Evolutionary conservation across 2,888 invertebrate genomes (phyloP).

Genomic region (Tipula lateralis): DNA sequence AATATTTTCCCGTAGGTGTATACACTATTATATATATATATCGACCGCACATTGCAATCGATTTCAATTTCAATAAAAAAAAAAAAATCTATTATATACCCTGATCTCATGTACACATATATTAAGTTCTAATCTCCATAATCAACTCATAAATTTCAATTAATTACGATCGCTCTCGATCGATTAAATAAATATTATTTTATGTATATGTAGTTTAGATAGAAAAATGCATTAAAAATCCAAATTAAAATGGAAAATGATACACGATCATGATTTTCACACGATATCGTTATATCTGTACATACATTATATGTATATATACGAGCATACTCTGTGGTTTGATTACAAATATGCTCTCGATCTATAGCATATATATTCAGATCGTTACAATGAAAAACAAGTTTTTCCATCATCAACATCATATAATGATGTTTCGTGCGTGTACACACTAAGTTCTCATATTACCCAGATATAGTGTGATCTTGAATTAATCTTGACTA

Average conservation of each 20-base stretch:
- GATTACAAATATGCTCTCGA: too few relatives aligned
- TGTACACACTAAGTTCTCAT: background rate
- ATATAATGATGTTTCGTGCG: background rate
- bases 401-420: background rate
- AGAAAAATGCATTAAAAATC: background rate
- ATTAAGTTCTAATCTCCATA: background rate
- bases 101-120: background rate
- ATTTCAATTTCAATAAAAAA: background rate
- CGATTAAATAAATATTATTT: background rate
- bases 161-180: background rate
- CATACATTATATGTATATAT: background rate
- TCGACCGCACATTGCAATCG: background rate
- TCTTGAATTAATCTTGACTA: background rate
- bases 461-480: background rate
- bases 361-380: background rate
- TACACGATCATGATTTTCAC: background rate
- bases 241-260: background rate
- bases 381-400: background rate
- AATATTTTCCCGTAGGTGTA: background rate
- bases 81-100: background rate
- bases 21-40: background rate
- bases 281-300: too few relatives aligned
- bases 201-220: background rate
- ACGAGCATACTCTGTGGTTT: too few relatives aligned
- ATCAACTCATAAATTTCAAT: background rate